Percentiles rank a stretch among this genome's conserved stretches.
Evolutionary conservation across 2,888 invertebrate genomes (phyloP).

Genomic region (Monopis laevigella): DNA sequence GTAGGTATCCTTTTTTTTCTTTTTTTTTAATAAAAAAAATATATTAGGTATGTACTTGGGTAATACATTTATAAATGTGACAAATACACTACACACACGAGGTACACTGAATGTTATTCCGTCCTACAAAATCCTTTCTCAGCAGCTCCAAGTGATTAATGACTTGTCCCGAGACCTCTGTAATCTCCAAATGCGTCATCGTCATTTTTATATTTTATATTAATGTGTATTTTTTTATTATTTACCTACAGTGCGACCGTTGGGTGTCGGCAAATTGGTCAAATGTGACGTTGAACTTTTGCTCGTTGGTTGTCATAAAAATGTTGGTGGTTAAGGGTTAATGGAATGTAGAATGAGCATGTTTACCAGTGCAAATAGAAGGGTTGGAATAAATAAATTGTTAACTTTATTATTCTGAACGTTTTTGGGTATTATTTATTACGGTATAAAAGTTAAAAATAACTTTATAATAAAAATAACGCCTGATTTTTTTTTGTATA

Average conservation of each 20-base stretch:
- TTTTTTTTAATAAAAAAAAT: too few relatives aligned
- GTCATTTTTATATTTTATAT: slow-evolving; percentile 13
- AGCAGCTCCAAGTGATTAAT: slow-evolving; percentile 19
- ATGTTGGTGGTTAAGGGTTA: slow-evolving; percentile 1
- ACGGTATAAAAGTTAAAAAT: too few relatives aligned
- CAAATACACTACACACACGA: neutral
- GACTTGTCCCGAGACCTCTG: slow-evolving; percentile 15
- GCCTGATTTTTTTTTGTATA: too few relatives aligned
- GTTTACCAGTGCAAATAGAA: too few relatives aligned
- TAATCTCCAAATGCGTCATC: slow-evolving; percentile 17
- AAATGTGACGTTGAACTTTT: slow-evolving; percentile 1
- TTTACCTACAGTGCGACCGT: slow-evolving; percentile 4
- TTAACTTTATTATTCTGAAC: too few relatives aligned
- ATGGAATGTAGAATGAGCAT: too few relatives aligned
- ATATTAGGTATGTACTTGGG: too few relatives aligned
- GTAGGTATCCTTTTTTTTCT: too few relatives aligned
- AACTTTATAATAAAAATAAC: too few relatives aligned
- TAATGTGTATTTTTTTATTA: slow-evolving; percentile 7
- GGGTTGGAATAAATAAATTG: too few relatives aligned
- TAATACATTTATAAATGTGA: too few relatives aligned
- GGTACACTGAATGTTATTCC: slow-evolving; percentile 14
- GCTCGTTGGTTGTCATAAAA: neutral
- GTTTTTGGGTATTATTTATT: too few relatives aligned
- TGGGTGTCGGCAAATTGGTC: slow-evolving; percentile 1
- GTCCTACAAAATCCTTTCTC: slow-evolving; percentile 15